Conservation (phyloP, 2,888 invertebrate species). For the Hirtodrosophila duncani region DNA sequence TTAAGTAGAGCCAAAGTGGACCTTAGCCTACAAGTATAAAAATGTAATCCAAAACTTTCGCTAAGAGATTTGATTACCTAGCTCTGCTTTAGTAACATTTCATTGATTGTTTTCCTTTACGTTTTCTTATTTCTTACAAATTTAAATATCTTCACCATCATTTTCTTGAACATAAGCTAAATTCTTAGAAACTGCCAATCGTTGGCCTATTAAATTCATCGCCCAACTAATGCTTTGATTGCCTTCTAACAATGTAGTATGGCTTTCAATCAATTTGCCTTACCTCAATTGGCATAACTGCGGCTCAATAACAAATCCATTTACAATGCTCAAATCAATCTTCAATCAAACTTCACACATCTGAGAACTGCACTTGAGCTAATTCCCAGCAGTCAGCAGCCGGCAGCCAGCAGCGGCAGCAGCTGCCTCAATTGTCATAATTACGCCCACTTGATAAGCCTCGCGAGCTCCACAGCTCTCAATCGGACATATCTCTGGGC, state of each 20-base stretch:
- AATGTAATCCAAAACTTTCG: no score
- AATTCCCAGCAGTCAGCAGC: conserved; percentile 50
- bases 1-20: no score
- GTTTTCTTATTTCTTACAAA: no score
- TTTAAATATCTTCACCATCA: no score
- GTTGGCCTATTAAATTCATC: neutral
- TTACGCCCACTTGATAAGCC: conserved; percentile 26
- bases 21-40: no score
- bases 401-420: conserved; percentile 38
- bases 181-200: no score
- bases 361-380: conserved; percentile 61
- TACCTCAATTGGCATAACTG: conserved; percentile 39
- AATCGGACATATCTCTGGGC: conserved; percentile 23
- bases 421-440: conserved; percentile 39
- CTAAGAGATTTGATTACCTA: no score
- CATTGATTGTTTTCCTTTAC: no score
- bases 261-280: conserved; percentile 24
- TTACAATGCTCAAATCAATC: conserved; percentile 43
- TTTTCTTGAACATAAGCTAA: no score
- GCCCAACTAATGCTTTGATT: conserved; percentile 38
- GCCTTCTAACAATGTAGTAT: conserved; percentile 4
- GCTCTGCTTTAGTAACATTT: no score
- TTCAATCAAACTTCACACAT: conserved; percentile 52
- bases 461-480: conserved; percentile 31
- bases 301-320: conserved; percentile 60